These are phyloP conservation scores for Phaonia tiefii DNA, from an alignment of 2,888 invertebrate genomes.

Conservation along the genomic window DNA sequence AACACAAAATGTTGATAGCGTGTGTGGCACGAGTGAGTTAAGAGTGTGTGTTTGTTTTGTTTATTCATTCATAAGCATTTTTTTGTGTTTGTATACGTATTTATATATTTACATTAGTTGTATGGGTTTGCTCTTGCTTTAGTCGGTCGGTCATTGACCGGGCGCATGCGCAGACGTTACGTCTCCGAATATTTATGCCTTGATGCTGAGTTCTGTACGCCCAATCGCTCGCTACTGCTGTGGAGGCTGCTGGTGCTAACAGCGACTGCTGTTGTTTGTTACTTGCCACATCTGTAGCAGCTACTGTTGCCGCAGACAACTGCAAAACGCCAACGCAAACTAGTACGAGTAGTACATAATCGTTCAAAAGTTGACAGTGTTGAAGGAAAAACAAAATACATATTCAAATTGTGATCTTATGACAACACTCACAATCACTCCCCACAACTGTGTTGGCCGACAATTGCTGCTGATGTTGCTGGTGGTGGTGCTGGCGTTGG, in stretches of 20 bases:
- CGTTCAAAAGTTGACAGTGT: not conserved
- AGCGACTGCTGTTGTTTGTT: not conserved
- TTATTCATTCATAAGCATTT: constrained; percentile 15
- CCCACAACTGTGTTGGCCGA: constrained; percentile 13
- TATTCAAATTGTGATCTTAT: constrained; percentile 1
- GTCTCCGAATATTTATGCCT: constrained; percentile 70
- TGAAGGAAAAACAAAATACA: not conserved
- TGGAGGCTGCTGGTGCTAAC: not conserved
- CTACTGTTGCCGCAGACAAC: not conserved
- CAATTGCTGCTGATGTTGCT: constrained; percentile 1
- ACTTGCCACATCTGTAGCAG: constrained; percentile 4
- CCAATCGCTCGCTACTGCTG: not conserved
- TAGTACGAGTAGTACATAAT: not conserved
- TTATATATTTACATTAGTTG: constrained; percentile 30
- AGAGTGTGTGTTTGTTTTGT: constrained; percentile 8
- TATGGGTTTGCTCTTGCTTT: constrained; percentile 68
- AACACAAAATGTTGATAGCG: constrained; percentile 18
- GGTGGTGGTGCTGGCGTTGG: constrained; percentile 10
- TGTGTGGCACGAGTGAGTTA: constrained; percentile 1
- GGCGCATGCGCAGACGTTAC: constrained; percentile 74
- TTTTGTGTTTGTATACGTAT: too few relatives aligned
- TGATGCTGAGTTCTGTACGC: constrained; percentile 30
- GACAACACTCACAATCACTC: constrained; percentile 17
- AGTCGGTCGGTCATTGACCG: constrained; percentile 79
- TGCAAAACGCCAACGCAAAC: constrained; percentile 61